Conservation (phyloP, 2,888 invertebrate species). For the Acanthosepion esculentum region DNA sequence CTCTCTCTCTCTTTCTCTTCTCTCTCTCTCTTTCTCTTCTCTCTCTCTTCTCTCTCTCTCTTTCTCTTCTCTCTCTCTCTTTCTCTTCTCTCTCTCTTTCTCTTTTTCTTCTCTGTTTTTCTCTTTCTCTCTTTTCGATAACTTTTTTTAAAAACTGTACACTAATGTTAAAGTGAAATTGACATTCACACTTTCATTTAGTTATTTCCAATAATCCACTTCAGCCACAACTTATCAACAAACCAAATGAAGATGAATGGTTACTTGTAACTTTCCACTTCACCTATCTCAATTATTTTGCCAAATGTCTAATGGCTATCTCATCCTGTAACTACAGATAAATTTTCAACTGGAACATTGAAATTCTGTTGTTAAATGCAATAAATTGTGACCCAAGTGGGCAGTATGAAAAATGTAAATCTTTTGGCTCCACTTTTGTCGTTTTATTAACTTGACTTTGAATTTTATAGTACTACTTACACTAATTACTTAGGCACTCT, state of each 20-base stretch:
- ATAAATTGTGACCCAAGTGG: not conserved
- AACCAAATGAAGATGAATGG: too few relatives aligned
- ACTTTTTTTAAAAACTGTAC: too few relatives aligned
- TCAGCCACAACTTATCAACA: too few relatives aligned
- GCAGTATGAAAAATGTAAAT: not conserved
- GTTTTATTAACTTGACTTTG: not conserved
- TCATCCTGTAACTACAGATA: not conserved
- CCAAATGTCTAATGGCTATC: not conserved
- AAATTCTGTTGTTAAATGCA: not conserved
- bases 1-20: too few relatives aligned
- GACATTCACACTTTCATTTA: not conserved
- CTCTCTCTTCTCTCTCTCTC: fast-evolving
- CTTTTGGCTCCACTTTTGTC: not conserved
- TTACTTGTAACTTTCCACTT: too few relatives aligned
- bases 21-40: too few relatives aligned
- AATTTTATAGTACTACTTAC: not conserved
- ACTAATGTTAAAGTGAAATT: not conserved
- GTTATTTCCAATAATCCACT: not conserved
- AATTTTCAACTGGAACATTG: not conserved
- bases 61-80: fast-evolving
- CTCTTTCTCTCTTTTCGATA: too few relatives aligned
- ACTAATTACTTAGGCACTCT: not conserved
- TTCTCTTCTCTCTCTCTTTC: too few relatives aligned
- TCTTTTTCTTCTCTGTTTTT: too few relatives aligned
- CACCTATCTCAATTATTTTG: too few relatives aligned